Percentiles rank a stretch among this genome's conserved stretches.
These are phyloP conservation scores for Netelia virgata DNA, from an alignment of 2,888 invertebrate species.

Conservation along the genomic window DNA sequence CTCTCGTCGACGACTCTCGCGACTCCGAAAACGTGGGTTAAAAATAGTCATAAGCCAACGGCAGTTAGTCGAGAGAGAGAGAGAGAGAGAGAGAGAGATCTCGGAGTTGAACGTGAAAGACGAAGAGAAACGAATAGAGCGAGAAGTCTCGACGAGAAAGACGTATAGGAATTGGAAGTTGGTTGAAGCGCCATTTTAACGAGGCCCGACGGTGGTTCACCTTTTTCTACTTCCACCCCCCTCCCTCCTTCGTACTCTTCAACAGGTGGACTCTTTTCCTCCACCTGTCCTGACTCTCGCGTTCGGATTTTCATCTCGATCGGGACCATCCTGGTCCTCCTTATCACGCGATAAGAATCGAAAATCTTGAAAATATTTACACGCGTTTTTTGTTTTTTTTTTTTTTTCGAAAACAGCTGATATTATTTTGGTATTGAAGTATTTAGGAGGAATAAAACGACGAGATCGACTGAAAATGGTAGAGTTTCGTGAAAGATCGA, in stretches of 20 bases:
- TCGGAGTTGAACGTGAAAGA: constrained; percentile 51
- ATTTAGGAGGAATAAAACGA: constrained; percentile 2
- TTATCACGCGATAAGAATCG: background rate
- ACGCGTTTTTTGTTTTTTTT: background rate
- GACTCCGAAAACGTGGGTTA: constrained; percentile 79
- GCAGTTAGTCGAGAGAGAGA: constrained; percentile 73
- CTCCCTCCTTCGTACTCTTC: constrained; percentile 41
- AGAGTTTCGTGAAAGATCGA: constrained; percentile 76
- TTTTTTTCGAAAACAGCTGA: too few relatives aligned
- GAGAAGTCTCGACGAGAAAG: constrained; percentile 41
- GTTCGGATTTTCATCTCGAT: constrained; percentile 29
- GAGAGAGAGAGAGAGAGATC: background rate
- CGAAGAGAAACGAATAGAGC: constrained; percentile 47
- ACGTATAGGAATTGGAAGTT: constrained; percentile 60
- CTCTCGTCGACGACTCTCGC: constrained; percentile 68
- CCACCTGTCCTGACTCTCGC: constrained; percentile 27
- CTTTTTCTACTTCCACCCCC: constrained; percentile 33
- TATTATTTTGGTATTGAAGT: background rate
- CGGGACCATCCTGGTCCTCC: constrained; percentile 7
- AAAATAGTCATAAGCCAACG: constrained; percentile 83
- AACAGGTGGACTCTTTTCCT: constrained; percentile 72
- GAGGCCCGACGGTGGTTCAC: constrained; percentile 64
- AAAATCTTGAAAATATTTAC: background rate
- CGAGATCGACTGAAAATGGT: background rate
- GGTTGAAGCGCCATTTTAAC: constrained; percentile 65